Evolutionary conservation across 2,797 vertebrate species (phyloP).

Genomic region (Pelochelys cantorii): DNA sequence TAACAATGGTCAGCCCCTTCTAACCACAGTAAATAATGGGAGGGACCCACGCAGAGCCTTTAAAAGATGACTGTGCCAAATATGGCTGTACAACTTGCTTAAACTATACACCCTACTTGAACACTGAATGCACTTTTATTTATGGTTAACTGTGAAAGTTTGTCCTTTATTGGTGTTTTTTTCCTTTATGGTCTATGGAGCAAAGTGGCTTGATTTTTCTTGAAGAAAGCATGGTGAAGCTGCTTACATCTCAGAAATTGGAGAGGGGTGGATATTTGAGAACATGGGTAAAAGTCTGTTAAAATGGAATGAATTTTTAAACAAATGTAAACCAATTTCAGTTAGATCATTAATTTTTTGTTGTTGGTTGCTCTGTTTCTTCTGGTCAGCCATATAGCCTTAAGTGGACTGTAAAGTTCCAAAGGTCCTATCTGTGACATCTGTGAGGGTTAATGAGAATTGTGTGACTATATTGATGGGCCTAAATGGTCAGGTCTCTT

Average conservation of each 20-base stretch:
- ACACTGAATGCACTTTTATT: slow-evolving; percentile 97
- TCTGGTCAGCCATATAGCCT: slow-evolving; percentile 74
- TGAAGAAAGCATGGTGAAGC: slow-evolving; percentile 52
- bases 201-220: slow-evolving; percentile 66
- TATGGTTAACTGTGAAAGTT: slow-evolving; percentile 83
- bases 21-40: slow-evolving; percentile 91
- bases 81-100: slow-evolving; percentile 73
- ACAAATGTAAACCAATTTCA: slow-evolving; percentile 45
- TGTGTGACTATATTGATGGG: slow-evolving; percentile 19
- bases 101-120: slow-evolving; percentile 92
- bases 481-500: neutral
- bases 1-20: slow-evolving; percentile 82
- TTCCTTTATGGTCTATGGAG: slow-evolving; percentile 68
- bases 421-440: slow-evolving; percentile 20
- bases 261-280: slow-evolving; percentile 23
- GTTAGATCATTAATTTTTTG: slow-evolving; percentile 27
- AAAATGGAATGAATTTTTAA: slow-evolving; percentile 40
- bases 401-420: slow-evolving; percentile 68
- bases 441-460: slow-evolving; percentile 51
- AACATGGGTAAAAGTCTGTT: slow-evolving; percentile 60
- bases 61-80: slow-evolving; percentile 92
- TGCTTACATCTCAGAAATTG: slow-evolving; percentile 30
- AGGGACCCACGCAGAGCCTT: slow-evolving; percentile 95
- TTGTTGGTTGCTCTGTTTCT: slow-evolving; percentile 36
- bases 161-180: slow-evolving; percentile 64